Conservation (phyloP, 2,113 vertebrate species). For the Pyxicephalus adspersus region DNA sequence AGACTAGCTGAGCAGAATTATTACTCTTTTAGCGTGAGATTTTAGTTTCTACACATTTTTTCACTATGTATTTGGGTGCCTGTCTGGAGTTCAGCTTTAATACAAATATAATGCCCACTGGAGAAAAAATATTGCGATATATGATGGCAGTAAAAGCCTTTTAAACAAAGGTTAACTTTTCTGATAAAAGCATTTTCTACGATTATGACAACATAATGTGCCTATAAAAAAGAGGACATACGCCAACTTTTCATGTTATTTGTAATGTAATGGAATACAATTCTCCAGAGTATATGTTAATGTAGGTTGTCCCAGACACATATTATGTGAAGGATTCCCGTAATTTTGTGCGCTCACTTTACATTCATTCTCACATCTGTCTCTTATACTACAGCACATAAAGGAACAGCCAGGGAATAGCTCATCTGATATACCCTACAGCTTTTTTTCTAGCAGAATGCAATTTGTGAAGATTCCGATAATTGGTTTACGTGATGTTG, state of each 20-base stretch:
- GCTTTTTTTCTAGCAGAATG: conserved; percentile 20
- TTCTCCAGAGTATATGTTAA: conserved; percentile 35
- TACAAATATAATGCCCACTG: not conserved
- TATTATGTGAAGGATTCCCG: conserved; percentile 26
- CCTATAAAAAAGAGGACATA: conserved; percentile 39
- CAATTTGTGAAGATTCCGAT: conserved; percentile 19
- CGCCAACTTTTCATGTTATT: conserved; percentile 44
- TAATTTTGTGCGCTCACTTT: conserved; percentile 40
- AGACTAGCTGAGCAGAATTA: no score
- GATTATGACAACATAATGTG: conserved; percentile 36
- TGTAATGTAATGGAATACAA: conserved; percentile 31
- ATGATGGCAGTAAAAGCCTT: conserved; percentile 2
- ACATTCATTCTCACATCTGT: conserved; percentile 30
- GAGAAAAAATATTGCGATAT: not conserved
- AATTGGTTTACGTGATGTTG: conserved; percentile 25
- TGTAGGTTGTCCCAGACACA: conserved; percentile 8
- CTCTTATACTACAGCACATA: conserved; percentile 24
- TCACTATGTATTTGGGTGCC: no score
- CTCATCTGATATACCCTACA: conserved; percentile 26
- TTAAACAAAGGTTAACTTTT: conserved; percentile 37
- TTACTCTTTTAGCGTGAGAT: no score
- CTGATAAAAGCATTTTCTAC: conserved; percentile 25
- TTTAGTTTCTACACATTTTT: no score
- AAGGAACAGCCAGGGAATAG: not conserved
- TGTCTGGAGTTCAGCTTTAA: no score